phyloP scores from a whole-genome alignment of 2,888 invertebrate species.

The Chirona hameri region DNA sequence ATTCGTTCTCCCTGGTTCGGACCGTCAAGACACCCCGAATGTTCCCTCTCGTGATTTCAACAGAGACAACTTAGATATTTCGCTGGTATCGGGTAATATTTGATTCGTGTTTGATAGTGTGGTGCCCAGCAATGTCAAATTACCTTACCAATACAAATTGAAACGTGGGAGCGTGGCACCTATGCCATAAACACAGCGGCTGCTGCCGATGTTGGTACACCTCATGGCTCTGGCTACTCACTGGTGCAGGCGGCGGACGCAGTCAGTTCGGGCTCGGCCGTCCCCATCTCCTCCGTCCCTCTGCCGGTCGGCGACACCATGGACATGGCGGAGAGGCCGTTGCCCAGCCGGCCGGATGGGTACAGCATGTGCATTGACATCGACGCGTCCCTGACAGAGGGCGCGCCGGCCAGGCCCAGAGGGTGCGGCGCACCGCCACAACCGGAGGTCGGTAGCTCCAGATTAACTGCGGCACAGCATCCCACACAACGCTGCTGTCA shows the following conservation, averaged over 20 bases:
- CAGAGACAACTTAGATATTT: no score
- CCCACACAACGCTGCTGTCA: no score
- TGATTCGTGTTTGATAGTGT: no score
- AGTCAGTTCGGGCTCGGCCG: background rate
- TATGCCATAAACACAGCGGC: no score
- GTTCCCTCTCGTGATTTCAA: background rate
- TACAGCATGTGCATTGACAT: slow-evolving; percentile 6
- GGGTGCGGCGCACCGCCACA: background rate
- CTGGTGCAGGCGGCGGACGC: background rate
- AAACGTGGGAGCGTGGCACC: no score
- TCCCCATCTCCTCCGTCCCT: background rate
- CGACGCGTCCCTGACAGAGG: background rate
- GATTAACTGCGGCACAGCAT: background rate
- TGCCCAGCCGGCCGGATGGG: background rate
- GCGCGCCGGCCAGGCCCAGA: background rate
- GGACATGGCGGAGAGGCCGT: background rate
- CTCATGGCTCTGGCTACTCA: no score
- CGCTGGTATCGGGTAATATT: no score
- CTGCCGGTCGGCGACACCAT: background rate
- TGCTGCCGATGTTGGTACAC: no score
- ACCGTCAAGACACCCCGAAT: background rate
- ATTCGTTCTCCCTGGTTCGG: no score
- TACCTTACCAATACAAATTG: no score
- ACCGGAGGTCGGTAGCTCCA: background rate
- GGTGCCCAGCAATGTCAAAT: no score